Evolutionary conservation across 2,113 vertebrate genomes (phyloP).

Genomic region (Mastomys coucha): DNA sequence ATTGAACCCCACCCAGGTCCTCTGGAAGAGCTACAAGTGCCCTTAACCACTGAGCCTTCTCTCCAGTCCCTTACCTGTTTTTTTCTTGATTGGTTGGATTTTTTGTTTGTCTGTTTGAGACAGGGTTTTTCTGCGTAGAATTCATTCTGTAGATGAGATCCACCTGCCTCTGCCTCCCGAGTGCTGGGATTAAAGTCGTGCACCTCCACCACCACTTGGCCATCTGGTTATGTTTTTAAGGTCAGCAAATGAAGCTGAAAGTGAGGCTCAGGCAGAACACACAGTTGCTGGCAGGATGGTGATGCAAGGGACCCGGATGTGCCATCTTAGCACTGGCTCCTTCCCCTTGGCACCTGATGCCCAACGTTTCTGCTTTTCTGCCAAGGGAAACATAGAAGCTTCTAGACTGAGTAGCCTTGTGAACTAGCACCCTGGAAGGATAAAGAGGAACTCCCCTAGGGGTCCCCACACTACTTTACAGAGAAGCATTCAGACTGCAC

Average conservation of each 20-base stretch:
- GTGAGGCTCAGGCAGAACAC: accelerated
- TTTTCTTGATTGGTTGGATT: neutral
- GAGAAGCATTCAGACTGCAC: neutral
- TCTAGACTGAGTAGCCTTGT: neutral
- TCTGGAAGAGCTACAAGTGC: neutral
- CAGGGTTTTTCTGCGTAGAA: neutral
- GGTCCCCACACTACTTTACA: neutral
- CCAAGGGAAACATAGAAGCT: neutral
- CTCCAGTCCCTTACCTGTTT: neutral
- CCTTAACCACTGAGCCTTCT: neutral
- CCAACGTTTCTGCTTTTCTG: neutral
- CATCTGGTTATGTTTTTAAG: neutral
- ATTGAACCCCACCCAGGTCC: neutral
- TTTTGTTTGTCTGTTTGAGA: neutral
- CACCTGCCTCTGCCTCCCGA: neutral
- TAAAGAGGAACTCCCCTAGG: neutral
- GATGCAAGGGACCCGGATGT: accelerated
- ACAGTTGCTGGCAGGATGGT: accelerated
- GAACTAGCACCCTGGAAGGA: neutral
- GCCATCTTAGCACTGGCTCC: too few relatives aligned
- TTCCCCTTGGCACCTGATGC: neutral
- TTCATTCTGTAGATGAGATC: neutral
- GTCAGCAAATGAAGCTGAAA: neutral
- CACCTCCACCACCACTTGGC: neutral
- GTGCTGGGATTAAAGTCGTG: neutral